A percentile compares a stretch with the other conserved stretches of the same genome.
Conservation (phyloP, 2,888 invertebrate species). For the Eupithecia exiguata region DNA sequence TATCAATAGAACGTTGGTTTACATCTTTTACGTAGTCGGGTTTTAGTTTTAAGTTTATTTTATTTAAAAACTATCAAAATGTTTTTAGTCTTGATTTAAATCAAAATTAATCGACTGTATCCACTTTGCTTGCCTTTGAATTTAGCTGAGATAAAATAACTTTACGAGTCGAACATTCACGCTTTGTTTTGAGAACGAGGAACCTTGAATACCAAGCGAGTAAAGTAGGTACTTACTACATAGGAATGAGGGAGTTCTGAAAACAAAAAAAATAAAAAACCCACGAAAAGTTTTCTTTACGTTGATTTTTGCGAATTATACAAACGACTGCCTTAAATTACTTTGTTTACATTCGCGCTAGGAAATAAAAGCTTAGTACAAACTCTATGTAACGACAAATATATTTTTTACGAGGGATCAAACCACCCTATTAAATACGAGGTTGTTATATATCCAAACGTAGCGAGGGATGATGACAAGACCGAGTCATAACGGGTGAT, state of each 20-base stretch:
- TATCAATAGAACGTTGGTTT: no score
- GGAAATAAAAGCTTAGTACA: not conserved
- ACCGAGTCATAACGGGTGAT: no score
- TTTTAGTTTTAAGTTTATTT: no score
- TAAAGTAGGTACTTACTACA: not conserved
- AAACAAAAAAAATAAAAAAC: not conserved
- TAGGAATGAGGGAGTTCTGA: conserved; percentile 2
- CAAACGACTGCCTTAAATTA: not conserved
- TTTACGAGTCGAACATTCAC: not conserved
- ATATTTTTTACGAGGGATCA: no score
- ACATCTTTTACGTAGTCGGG: no score
- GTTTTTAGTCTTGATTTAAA: no score
- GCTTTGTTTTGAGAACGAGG: conserved; percentile 1
- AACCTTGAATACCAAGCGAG: conserved; percentile 4
- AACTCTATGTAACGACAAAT: not conserved
- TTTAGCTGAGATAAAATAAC: not conserved
- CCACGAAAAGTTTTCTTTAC: not conserved
- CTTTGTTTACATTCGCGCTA: not conserved
- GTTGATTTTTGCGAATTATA: not conserved
- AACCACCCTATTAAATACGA: no score
- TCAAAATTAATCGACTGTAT: not conserved
- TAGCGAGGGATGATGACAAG: no score
- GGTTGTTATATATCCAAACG: no score
- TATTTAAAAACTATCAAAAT: no score
- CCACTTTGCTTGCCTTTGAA: not conserved